Conservation (phyloP, 2,113 vertebrate species). For the Bothrops jararaca region DNA sequence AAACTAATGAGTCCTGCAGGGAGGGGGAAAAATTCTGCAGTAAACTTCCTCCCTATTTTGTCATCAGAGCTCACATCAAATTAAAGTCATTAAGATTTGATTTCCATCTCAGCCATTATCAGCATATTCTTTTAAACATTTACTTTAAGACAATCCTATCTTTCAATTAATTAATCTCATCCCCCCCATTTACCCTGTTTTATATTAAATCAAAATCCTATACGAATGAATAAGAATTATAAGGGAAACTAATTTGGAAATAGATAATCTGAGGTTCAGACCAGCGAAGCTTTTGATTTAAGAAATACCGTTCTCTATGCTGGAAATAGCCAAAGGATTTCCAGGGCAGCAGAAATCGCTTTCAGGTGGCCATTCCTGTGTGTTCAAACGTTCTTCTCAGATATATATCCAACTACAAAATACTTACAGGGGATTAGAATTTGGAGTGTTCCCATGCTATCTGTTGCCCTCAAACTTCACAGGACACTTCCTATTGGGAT, state of each 20-base stretch:
- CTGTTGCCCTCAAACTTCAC: not conserved
- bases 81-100: slow-evolving; percentile 78
- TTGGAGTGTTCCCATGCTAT: slow-evolving; percentile 36
- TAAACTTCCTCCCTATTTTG: slow-evolving; percentile 49
- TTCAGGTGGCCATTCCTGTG: not conserved
- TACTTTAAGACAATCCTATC: slow-evolving; percentile 75
- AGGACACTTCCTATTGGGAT: fast-evolving
- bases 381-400: slow-evolving; percentile 1
- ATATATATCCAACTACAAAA: not conserved
- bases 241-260: slow-evolving; percentile 79
- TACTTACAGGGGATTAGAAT: slow-evolving; percentile 24
- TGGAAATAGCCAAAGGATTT: slow-evolving; percentile 42
- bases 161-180: slow-evolving; percentile 78
- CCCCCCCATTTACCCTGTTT: slow-evolving; percentile 70
- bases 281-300: slow-evolving; percentile 57
- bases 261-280: slow-evolving; percentile 78
- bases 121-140: slow-evolving; percentile 72
- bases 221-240: slow-evolving; percentile 80
- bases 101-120: slow-evolving; percentile 77
- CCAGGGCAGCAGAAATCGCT: not conserved
- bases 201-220: slow-evolving; percentile 74
- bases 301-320: slow-evolving; percentile 38
- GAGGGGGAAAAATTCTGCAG: slow-evolving; percentile 51
- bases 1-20: slow-evolving; percentile 41
- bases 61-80: slow-evolving; percentile 66